Base-by-base conservation (phyloP, 2,888 invertebrate species). In the Muscina levida region DNA sequence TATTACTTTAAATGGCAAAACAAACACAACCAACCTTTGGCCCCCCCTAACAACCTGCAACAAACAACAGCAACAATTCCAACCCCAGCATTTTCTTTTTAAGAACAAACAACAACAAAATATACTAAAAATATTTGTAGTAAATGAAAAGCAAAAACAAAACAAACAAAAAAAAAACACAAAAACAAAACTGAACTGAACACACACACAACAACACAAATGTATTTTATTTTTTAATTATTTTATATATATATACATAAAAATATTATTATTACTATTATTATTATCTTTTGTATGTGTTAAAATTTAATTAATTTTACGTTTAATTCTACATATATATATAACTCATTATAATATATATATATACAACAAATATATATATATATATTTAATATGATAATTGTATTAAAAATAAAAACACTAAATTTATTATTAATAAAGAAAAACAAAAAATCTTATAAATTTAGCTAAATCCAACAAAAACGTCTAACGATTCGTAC, bases 1-100 rank as follows among this genome's bases (percentile, higher is more conserved):
- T 13, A 46, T 46, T 65, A 65, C 26, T 17, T 31, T 72, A 77
- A 72, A 44, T 2, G 31, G 77, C 77, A 81, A 81, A 81, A 77
- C 77, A 80, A 77, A 80, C 80, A 80, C 81, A 81, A 81, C 62
- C 70, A 72, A 72, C 70, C 66, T 80, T 76, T 72, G 51, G 51
- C 51, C 39, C 42, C 11, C 46, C 17, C 10, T 8, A 19, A 24
- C 68, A 15, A 19, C 62, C 24, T 51, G n/a, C 48, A 48, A 48
- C 48, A 11, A 48, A 48, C 48, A 11, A 51, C 56, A 42, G 22
- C 62, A 62, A 62, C 62, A 39, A 42, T 62, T 62, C 62, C 62
- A 62, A 39, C 42, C 37, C 62, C 62, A 59, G 39, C 62, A 62
- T 62, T 62, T 62, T 31, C 42, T 62, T 42, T 62, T 62, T 59